Conservation (phyloP, 2,888 invertebrate genomes). For the Phortica magna region DNA sequence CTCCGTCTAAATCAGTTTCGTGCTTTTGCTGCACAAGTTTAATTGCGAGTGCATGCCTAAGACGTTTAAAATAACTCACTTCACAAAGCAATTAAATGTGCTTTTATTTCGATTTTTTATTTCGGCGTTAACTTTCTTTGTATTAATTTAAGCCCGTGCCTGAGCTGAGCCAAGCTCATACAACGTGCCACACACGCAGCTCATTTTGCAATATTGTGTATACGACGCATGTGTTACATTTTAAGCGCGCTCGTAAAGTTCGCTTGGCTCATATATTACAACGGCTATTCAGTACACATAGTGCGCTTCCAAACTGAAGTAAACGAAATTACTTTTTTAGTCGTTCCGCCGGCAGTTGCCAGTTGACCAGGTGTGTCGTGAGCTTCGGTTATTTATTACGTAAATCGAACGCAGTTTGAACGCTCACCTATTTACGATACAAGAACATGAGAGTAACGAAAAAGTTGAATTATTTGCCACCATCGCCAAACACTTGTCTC, state of each 20-base stretch:
- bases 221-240: constrained; percentile 46
- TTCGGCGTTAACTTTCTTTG: constrained; percentile 40
- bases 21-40: constrained; percentile 26
- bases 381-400: constrained; percentile 60
- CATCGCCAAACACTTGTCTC: too few relatives aligned
- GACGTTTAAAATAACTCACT: constrained; percentile 37
- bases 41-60: constrained; percentile 32
- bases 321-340: constrained; percentile 64
- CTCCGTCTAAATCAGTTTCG: neutral
- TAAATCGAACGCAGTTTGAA: constrained; percentile 46
- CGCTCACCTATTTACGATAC: too few relatives aligned
- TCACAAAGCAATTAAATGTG: constrained; percentile 66
- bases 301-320: constrained; percentile 38
- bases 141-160: constrained; percentile 14
- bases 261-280: constrained; percentile 33
- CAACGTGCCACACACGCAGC: neutral
- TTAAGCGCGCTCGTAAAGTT: constrained; percentile 52
- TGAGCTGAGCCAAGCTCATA: neutral
- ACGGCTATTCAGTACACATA: neutral
- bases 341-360: constrained; percentile 38
- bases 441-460: too few relatives aligned
- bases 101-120: constrained; percentile 45
- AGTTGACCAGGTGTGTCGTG: constrained; percentile 54
- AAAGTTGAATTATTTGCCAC: too few relatives aligned
- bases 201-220: constrained; percentile 47